Conservation (phyloP, 2,113 vertebrate genomes). For the Misgurnus anguillicaudatus region DNA sequence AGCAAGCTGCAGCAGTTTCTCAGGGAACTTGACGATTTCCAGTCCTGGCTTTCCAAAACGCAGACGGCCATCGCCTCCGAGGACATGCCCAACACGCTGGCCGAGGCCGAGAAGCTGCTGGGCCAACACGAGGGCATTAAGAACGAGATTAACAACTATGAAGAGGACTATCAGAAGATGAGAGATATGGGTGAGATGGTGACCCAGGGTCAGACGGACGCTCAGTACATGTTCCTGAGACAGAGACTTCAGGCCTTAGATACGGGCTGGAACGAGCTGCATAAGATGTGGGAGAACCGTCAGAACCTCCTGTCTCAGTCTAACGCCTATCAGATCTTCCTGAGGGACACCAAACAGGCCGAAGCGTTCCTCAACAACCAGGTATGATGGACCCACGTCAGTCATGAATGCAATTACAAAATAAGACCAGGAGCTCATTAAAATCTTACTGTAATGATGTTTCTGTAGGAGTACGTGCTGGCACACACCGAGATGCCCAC, state of each 20-base stretch:
- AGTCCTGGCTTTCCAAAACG: constrained; percentile 95
- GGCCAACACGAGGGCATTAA: constrained; percentile 96
- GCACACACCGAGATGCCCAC: constrained; percentile 97
- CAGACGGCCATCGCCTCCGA: constrained; percentile 97
- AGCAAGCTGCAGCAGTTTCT: constrained; percentile 99
- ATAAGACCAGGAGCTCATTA: no score
- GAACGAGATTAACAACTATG: constrained; percentile 95
- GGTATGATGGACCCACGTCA: constrained; percentile 68
- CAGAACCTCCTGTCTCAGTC: constrained; percentile 96
- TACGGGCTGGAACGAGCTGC: constrained; percentile 98
- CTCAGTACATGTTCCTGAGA: constrained; percentile 98
- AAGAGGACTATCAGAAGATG: constrained; percentile 99
- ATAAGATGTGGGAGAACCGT: constrained; percentile 99
- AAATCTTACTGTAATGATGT: no score
- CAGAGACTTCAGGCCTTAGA: constrained; percentile 95
- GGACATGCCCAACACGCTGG: constrained; percentile 95
- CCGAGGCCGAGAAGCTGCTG: constrained; percentile 96
- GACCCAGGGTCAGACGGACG: constrained; percentile 94
- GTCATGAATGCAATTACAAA: background rate
- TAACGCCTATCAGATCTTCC: constrained; percentile 94
- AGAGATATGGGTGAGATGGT: constrained; percentile 99
- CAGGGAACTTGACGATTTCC: constrained; percentile 96
- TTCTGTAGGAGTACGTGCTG: constrained; percentile 89
- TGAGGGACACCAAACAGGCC: constrained; percentile 96
- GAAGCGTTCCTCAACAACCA: constrained; percentile 99